These are phyloP conservation scores for Suricata suricatta DNA, from an alignment of 2,113 vertebrate species.

Conservation along the genomic window DNA sequence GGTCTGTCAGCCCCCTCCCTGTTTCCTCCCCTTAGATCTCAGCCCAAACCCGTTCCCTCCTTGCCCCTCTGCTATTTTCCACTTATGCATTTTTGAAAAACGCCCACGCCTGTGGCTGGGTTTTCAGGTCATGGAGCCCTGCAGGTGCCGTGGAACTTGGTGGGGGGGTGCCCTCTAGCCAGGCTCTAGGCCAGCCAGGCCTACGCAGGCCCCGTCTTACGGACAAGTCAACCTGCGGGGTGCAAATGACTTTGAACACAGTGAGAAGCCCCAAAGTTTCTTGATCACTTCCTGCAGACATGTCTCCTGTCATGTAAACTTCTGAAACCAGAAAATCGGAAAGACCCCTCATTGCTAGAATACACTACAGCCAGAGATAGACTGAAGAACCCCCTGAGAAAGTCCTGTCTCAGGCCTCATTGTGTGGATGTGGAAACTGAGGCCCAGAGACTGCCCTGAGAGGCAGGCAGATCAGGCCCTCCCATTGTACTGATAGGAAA, in stretches of 20 bases:
- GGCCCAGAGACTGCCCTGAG: neutral
- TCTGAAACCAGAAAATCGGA: neutral
- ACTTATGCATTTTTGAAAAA: neutral
- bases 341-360: neutral
- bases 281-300: neutral
- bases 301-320: neutral
- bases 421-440: neutral
- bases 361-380: neutral
- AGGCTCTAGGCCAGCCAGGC: neutral
- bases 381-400: neutral
- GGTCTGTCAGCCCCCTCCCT: neutral
- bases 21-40: slow-evolving; percentile 6
- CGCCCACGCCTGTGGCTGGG: neutral
- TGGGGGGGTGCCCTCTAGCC: neutral
- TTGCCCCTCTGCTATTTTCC: neutral
- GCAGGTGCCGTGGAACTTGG: neutral
- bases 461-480: no score
- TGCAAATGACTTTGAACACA: neutral
- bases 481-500: rapidly evolving
- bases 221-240: neutral
- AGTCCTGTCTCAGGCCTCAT: neutral
- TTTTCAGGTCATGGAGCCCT: neutral
- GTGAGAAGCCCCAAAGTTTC: neutral
- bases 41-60: neutral
- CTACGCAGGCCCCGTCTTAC: neutral